Conservation (phyloP, 2,797 vertebrate genomes). For the Jordanella pulchra region DNA sequence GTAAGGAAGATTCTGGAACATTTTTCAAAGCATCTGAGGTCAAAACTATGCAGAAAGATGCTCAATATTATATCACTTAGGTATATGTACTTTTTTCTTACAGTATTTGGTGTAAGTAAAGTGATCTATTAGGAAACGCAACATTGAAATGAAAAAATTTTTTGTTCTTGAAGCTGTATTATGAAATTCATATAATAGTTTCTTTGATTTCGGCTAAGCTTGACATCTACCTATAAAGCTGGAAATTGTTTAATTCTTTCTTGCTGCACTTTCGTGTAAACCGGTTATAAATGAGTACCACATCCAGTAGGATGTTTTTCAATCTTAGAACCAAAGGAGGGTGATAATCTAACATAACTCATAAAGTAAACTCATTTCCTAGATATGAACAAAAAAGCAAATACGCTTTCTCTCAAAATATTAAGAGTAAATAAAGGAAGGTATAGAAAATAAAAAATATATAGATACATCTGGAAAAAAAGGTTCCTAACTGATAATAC, state of each 20-base stretch:
- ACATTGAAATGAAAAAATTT: background rate
- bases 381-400: background rate
- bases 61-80: too few species aligned
- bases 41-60: too few species aligned
- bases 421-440: background rate
- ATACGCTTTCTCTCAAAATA: too few species aligned
- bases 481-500: constrained; percentile 24
- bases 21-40: too few species aligned
- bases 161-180: background rate
- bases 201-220: background rate
- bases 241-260: background rate
- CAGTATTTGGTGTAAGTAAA: background rate
- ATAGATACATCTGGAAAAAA: constrained; percentile 3
- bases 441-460: constrained; percentile 11
- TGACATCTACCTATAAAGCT: background rate
- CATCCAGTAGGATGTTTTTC: constrained; percentile 35
- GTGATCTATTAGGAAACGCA: background rate
- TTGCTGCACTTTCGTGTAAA: background rate
- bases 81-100: background rate
- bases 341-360: constrained; percentile 44
- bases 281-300: background rate
- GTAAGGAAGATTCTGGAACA: background rate
- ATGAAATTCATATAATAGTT: background rate
- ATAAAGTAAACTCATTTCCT: background rate
- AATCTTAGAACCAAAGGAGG: constrained; percentile 55